Evolutionary conservation across 1,140 invertebrate genomes (phyloP).

Genomic region (Onthophagus taurus): DNA sequence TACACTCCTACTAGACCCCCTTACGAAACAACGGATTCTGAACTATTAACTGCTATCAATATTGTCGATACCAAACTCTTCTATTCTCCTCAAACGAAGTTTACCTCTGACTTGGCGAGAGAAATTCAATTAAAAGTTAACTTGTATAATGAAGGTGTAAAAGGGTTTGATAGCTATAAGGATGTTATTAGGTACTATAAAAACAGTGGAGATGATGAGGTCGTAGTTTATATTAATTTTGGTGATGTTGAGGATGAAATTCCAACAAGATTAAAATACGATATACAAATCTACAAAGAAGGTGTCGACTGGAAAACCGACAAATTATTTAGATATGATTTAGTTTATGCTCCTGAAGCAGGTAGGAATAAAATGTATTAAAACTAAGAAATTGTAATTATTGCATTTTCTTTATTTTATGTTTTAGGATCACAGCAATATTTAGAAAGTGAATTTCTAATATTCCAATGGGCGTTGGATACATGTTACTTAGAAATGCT

Average conservation of each 20-base stretch:
- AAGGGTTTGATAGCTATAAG: neutral
- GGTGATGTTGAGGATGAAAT: neutral
- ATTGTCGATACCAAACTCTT: neutral
- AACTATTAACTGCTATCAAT: no score
- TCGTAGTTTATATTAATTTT: neutral
- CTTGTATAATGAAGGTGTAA: neutral
- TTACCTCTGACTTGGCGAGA: neutral
- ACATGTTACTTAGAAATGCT: no score
- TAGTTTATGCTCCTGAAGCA: no score
- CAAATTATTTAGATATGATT: no score
- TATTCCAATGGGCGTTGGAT: no score
- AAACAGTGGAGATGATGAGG: neutral
- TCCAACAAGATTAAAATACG: neutral
- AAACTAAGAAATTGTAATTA: no score
- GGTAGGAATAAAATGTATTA: no score
- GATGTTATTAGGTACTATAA: neutral
- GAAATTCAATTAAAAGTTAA: neutral
- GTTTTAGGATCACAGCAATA: no score
- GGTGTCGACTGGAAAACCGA: neutral
- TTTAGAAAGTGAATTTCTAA: no score
- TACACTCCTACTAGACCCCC: no score
- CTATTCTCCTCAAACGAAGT: neutral
- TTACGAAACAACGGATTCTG: no score
- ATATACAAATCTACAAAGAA: neutral
- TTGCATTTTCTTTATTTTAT: no score